These are phyloP conservation scores for Drosophila seguyi DNA, from an alignment of 1,140 invertebrate genomes.

Conservation along the genomic window DNA sequence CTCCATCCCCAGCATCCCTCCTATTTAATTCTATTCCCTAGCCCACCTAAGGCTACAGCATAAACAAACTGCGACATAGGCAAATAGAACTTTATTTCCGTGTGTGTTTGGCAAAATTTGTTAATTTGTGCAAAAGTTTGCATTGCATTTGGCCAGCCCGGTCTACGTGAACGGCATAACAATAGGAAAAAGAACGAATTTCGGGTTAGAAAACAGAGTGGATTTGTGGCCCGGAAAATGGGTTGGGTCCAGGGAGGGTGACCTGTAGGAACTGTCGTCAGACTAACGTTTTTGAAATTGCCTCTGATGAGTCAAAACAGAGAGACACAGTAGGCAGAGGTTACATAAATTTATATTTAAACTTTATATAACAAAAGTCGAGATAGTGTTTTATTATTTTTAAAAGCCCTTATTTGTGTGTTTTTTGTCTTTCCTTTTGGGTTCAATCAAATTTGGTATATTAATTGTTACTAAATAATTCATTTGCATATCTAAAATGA, in stretches of 20 bases:
- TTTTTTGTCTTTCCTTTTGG: no score
- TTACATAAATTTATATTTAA: no score
- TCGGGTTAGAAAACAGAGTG: background rate
- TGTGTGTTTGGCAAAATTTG: slow-evolving; percentile 68
- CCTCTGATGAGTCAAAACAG: slow-evolving; percentile 8
- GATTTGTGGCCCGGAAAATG: background rate
- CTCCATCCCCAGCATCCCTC: slow-evolving; percentile 24
- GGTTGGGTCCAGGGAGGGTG: background rate
- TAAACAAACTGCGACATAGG: slow-evolving; percentile 76
- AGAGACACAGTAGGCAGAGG: background rate
- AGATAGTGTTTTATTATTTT: no score
- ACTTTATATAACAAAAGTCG: no score
- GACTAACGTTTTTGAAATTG: slow-evolving; percentile 20
- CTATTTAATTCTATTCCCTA: slow-evolving; percentile 21
- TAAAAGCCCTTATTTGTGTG: no score
- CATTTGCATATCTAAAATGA: no score
- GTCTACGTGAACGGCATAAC: slow-evolving; percentile 71
- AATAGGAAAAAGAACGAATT: slow-evolving; percentile 23
- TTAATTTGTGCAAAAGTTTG: slow-evolving; percentile 80
- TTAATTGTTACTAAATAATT: no score
- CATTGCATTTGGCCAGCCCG: slow-evolving; percentile 59
- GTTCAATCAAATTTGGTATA: no score
- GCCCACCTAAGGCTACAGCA: slow-evolving; percentile 51
- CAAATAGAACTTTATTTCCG: slow-evolving; percentile 74
- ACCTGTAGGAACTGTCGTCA: slow-evolving; percentile 22